Percentiles rank a stretch among this genome's conserved stretches.
phyloP scores from a whole-genome alignment of 1,140 invertebrate genomes.

The Brachionus sp. region DNA sequence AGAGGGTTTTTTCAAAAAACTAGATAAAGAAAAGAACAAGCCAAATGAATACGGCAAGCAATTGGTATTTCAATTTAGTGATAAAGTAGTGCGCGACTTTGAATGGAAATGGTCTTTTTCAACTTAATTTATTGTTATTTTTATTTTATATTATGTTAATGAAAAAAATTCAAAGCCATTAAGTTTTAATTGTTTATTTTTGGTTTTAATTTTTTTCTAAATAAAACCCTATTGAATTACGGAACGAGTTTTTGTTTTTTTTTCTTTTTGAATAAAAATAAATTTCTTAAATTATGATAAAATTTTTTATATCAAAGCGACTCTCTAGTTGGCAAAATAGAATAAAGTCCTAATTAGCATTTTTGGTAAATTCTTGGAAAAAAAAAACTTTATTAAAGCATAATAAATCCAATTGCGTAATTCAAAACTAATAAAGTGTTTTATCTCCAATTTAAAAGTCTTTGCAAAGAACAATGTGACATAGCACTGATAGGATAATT shows the following conservation, averaged over 20 bases:
- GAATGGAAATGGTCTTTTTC: conserved; percentile 41
- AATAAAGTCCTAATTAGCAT: background rate
- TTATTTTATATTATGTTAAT: background rate
- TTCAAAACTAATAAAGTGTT: background rate
- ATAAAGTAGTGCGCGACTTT: conserved; percentile 36
- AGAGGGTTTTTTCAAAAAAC: conserved; percentile 44
- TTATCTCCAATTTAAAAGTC: background rate
- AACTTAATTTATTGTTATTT: conserved; percentile 25
- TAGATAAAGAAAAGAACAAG: conserved; percentile 43
- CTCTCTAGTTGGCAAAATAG: background rate
- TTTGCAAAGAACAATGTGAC: conserved; percentile 1
- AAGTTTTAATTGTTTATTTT: conserved; percentile 38
- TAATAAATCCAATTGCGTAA: background rate
- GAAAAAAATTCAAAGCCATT: background rate
- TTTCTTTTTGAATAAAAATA: background rate
- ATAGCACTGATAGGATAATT: background rate
- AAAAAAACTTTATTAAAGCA: background rate
- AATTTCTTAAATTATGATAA: background rate
- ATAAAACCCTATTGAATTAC: conserved; percentile 8
- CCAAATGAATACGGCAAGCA: conserved; percentile 44
- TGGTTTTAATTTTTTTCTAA: conserved; percentile 29
- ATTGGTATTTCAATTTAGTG: conserved; percentile 44
- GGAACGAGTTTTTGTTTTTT: conserved; percentile 18
- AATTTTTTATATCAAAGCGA: background rate
- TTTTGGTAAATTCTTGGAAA: background rate